These are phyloP conservation scores for Geotrupes spiniger DNA, from an alignment of 2,888 invertebrate species.

Conservation along the genomic window DNA sequence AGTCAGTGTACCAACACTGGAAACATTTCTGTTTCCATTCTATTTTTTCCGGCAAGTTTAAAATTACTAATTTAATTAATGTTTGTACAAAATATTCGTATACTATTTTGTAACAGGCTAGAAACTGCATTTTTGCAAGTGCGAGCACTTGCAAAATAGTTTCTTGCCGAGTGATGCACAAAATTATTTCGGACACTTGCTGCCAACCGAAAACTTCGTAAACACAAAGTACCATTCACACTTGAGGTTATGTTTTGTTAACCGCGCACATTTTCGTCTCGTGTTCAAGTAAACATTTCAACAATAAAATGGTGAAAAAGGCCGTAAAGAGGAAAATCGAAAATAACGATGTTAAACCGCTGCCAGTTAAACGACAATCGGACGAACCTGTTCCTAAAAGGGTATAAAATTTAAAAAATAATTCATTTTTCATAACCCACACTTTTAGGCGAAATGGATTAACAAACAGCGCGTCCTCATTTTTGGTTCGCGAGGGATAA, in stretches of 20 bases:
- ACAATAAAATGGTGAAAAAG: conserved; percentile 1
- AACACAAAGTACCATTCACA: no score
- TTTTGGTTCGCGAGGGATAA: conserved; percentile 93
- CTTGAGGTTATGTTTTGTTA: background rate
- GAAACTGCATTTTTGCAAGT: no score
- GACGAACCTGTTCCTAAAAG: conserved; percentile 71
- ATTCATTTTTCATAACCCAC: conserved; percentile 3
- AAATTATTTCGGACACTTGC: no score
- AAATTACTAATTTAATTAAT: no score
- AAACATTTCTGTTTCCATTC: no score
- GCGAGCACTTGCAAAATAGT: no score
- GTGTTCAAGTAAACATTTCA: background rate
- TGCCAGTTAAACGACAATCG: conserved; percentile 64
- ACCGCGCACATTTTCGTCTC: background rate
- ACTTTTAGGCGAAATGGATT: conserved; percentile 80
- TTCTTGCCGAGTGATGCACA: no score
- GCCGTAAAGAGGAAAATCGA: background rate
- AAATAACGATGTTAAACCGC: conserved; percentile 40
- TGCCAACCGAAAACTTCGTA: no score
- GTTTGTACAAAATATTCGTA: no score
- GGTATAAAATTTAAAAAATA: conserved; percentile 50
- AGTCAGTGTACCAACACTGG: no score
- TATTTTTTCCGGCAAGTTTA: no score
- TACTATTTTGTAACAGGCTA: no score
- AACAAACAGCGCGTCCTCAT: conserved; percentile 92